Evolutionary conservation across 2,113 vertebrate genomes (phyloP).

Genomic region (Elephantulus edwardii): DNA sequence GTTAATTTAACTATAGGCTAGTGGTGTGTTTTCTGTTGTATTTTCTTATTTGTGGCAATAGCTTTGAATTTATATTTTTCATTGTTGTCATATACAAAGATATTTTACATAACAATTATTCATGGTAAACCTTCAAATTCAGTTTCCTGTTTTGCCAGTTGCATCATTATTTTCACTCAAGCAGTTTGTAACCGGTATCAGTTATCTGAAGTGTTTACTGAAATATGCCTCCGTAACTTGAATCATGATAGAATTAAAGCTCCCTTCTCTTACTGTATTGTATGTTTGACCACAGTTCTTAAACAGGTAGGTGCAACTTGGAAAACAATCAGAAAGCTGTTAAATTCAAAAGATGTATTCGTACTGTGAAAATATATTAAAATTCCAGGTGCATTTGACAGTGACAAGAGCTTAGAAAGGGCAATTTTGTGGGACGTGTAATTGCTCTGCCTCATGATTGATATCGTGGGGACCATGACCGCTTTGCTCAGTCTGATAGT

Average conservation of each 20-base stretch:
- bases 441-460: neutral
- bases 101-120: neutral
- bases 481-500: constrained; percentile 31
- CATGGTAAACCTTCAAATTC: neutral
- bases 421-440: neutral
- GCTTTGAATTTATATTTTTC: neutral
- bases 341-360: neutral
- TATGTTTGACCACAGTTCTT: neutral
- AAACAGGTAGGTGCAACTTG: neutral
- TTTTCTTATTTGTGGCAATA: constrained; percentile 11
- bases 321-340: neutral
- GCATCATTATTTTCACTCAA: neutral
- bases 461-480: neutral
- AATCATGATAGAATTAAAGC: neutral
- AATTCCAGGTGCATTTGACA: neutral
- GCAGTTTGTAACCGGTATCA: neutral
- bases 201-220: neutral
- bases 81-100: neutral
- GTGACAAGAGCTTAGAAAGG: constrained; percentile 5
- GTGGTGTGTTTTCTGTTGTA: neutral
- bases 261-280: neutral
- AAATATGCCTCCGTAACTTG: neutral
- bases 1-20: neutral
- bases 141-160: neutral
- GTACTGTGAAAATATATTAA: neutral